Conservation (phyloP, 2,797 vertebrate genomes). For the Myotis myotis region DNA sequence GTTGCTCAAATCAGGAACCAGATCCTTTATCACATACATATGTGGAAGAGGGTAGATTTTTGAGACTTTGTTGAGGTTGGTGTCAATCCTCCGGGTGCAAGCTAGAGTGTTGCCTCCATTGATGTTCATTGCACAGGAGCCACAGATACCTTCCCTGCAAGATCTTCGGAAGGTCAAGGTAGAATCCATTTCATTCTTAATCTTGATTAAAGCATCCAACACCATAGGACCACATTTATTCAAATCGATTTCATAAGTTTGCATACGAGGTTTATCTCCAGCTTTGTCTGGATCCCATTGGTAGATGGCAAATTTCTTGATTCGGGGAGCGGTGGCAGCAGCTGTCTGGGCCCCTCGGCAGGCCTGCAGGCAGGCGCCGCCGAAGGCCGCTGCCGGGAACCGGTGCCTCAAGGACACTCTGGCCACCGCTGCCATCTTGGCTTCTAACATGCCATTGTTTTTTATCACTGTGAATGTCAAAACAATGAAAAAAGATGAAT, state of each 20-base stretch:
- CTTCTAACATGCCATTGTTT: slow-evolving; percentile 55
- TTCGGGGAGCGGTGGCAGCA: slow-evolving; percentile 80
- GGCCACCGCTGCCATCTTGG: slow-evolving; percentile 81
- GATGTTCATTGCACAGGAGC: slow-evolving; percentile 98
- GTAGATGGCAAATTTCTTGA: slow-evolving; percentile 97
- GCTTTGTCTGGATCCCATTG: slow-evolving; percentile 96
- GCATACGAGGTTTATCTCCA: slow-evolving; percentile 96
- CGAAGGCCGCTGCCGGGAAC: slow-evolving; percentile 43
- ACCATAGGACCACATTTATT: slow-evolving; percentile 97
- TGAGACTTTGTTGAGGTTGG: slow-evolving; percentile 87
- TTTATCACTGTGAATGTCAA: background rate
- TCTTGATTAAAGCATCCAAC: slow-evolving; percentile 96
- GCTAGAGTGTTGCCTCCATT: slow-evolving; percentile 94
- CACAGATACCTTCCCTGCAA: slow-evolving; percentile 97
- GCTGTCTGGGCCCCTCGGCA: slow-evolving; percentile 86
- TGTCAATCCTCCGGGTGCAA: slow-evolving; percentile 92
- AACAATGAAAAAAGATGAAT: background rate
- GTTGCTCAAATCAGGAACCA: slow-evolving; percentile 95
- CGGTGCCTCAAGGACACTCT: slow-evolving; percentile 78
- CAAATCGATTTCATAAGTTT: slow-evolving; percentile 94
- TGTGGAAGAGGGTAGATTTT: slow-evolving; percentile 98
- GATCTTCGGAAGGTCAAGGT: slow-evolving; percentile 96
- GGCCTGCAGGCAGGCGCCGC: slow-evolving; percentile 67
- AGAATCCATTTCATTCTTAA: slow-evolving; percentile 96
- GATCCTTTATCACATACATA: slow-evolving; percentile 98